phyloP scores from a whole-genome alignment of 2,888 invertebrate genomes.

The Neoascia interrupta region DNA sequence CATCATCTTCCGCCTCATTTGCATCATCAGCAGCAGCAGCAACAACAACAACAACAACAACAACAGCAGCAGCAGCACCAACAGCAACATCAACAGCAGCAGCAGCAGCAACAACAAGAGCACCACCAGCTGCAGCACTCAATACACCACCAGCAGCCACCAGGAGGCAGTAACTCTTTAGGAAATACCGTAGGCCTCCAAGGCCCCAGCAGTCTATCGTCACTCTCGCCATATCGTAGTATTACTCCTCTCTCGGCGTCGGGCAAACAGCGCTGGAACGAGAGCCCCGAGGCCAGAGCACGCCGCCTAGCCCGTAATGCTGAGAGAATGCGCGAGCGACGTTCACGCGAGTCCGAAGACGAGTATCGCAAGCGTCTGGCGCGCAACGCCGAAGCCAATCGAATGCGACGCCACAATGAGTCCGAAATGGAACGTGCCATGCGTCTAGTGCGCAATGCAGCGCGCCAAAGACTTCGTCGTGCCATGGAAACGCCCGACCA shows the following conservation, averaged over 20 bases:
- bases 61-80: conserved; percentile 74
- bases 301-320: conserved; percentile 79
- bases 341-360: conserved; percentile 78
- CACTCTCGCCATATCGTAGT: conserved; percentile 67
- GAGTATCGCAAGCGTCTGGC: conserved; percentile 78
- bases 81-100: conserved; percentile 73
- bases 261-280: conserved; percentile 78
- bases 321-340: conserved; percentile 79
- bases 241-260: conserved; percentile 63
- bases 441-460: conserved; percentile 79
- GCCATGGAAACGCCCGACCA: conserved; percentile 80
- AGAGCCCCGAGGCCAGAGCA: conserved; percentile 79
- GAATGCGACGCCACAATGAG: conserved; percentile 78
- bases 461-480: conserved; percentile 78
- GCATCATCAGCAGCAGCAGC: conserved; percentile 71
- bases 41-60: conserved; percentile 68
- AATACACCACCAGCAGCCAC: conserved; percentile 64
- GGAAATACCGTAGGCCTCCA: conserved; percentile 39
- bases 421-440: conserved; percentile 78
- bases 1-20: conserved; percentile 63
- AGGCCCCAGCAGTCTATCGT: conserved; percentile 63
- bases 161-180: conserved; percentile 26
- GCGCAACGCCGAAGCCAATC: conserved; percentile 79
- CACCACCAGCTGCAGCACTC: conserved; percentile 71
- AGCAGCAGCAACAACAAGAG: conserved; percentile 70